Conservation (phyloP, 2,888 invertebrate species). For the Copidosoma aretas region DNA sequence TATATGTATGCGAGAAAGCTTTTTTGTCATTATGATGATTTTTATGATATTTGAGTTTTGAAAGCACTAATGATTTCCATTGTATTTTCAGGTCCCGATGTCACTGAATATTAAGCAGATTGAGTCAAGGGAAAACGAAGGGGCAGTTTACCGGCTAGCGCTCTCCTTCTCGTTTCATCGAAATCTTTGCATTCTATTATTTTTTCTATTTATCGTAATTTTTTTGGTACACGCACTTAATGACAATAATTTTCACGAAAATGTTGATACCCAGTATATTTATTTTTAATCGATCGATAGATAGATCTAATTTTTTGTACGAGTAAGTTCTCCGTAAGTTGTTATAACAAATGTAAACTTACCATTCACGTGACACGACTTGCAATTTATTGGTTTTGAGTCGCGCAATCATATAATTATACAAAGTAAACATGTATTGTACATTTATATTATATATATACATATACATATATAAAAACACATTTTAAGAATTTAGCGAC, state of each 20-base stretch:
- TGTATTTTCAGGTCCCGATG: slow-evolving; percentile 57
- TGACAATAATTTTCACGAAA: slow-evolving; percentile 15
- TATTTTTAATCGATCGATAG: slow-evolving; percentile 22
- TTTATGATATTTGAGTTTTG: slow-evolving; percentile 15
- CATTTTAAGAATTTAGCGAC: slow-evolving; percentile 27
- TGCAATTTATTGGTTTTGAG: not conserved
- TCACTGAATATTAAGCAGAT: slow-evolving; percentile 56
- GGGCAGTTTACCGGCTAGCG: slow-evolving; percentile 50
- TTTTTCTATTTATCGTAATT: slow-evolving; percentile 45
- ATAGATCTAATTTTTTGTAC: slow-evolving; percentile 36
- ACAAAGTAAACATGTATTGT: slow-evolving; percentile 31
- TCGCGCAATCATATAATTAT: not conserved
- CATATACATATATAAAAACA: no score
- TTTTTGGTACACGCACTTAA: slow-evolving; percentile 23
- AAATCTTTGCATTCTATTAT: slow-evolving; percentile 45
- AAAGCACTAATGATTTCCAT: slow-evolving; percentile 24
- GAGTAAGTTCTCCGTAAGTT: slow-evolving; percentile 11
- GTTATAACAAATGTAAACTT: not conserved
- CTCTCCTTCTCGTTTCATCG: slow-evolving; percentile 44
- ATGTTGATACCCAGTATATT: slow-evolving; percentile 5
- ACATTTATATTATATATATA: slow-evolving; percentile 29
- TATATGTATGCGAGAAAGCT: slow-evolving; percentile 16
- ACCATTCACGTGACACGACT: not conserved
- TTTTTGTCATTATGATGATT: slow-evolving; percentile 12
- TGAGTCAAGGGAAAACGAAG: slow-evolving; percentile 41